Base-by-base conservation (phyloP, 2,888 invertebrate species). In the Drosophila birchii region DNA sequence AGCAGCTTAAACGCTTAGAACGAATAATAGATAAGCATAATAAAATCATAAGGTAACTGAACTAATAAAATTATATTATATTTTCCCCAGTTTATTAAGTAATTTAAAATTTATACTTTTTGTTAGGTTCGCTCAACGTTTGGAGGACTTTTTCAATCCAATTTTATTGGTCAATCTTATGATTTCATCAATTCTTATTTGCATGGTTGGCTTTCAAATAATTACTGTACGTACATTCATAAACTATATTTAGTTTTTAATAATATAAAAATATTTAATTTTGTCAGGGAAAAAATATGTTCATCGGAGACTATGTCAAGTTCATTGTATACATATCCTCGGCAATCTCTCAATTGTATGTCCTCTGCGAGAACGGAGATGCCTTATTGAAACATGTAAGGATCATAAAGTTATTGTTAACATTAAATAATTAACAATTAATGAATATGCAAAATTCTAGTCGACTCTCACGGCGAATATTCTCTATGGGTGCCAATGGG, bases 141-240 rank as follows among this genome's bases (percentile, higher is more conserved):
- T 92, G 74, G 92, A 92, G 53, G 70, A 88, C n/a, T 91, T 92
- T 49, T 92, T 91, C 44, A 92, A 89, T 69, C 92, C 92, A 0
- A 91, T 92, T 34, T 75, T 92, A 26, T 77, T 92, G 34, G 87
- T 91, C 1, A 93, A 92, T 78, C 86, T 92, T 26, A 80, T 85
- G 14, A 91, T 92, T 55, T 92, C 92, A 34, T 91, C 92, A 0
- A 76, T 93, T 39, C 77, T 92, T 11, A 92, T 92, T 63, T 93
- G 92, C 59, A 91, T 93, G 90, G 91, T 93, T 20, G 92, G 92
- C 20, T 92, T 92, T 86, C 92, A 92, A 62, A 84, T 92, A 54
- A 90, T 91, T 1, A 91, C 92, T 23, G 91, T 91, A 71, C 58
- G 80, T 78, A 39, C 18, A 26, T 44, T 4, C 18, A 26, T 44